Conservation (phyloP, 2,797 vertebrate genomes). For the Anniella stebbinsi region DNA sequence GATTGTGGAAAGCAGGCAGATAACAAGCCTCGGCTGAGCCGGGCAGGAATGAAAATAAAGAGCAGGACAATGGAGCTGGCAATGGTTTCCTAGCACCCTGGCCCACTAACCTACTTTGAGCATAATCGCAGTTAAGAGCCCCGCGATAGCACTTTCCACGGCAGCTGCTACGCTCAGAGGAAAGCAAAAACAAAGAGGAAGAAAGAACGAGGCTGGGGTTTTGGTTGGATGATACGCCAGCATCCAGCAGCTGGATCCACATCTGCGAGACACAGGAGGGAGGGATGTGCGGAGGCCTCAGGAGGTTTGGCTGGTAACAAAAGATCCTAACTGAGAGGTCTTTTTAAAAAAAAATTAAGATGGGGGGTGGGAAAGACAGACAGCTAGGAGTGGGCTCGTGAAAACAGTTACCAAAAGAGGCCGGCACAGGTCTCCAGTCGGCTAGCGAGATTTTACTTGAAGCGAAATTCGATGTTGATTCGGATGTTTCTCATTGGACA, state of each 20-base stretch:
- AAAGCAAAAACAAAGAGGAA: background rate
- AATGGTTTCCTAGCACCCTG: constrained; percentile 24
- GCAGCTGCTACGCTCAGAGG: background rate
- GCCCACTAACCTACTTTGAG: constrained; percentile 39
- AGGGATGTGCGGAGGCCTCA: background rate
- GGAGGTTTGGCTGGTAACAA: background rate
- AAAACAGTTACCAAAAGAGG: background rate
- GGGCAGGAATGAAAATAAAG: background rate
- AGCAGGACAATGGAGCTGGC: background rate
- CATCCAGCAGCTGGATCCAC: background rate
- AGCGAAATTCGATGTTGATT: background rate
- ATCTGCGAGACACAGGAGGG: background rate
- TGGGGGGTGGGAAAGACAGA: too few species aligned
- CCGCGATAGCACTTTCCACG: background rate
- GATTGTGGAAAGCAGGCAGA: background rate
- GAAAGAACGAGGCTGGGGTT: background rate
- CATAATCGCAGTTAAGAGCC: background rate
- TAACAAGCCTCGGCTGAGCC: background rate
- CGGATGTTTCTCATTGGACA: background rate
- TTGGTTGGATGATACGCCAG: background rate
- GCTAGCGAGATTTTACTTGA: background rate
- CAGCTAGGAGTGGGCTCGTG: background rate
- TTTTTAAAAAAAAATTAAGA: background rate
- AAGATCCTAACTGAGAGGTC: background rate
- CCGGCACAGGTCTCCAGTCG: background rate